phyloP scores from a whole-genome alignment of 1,140 invertebrate genomes.

The Heliconius himera region DNA sequence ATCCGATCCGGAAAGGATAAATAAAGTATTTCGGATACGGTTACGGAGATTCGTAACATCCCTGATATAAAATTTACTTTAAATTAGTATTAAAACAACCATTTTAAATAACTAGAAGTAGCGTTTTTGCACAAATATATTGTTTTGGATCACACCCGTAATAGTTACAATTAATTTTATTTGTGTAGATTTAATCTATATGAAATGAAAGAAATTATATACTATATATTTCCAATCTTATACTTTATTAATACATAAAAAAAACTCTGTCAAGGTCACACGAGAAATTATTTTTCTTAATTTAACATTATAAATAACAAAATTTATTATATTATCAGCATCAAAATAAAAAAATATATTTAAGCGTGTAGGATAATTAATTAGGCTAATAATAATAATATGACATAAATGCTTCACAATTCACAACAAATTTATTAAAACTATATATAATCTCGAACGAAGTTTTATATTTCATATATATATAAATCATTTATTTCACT shows the following conservation, averaged over 20 bases:
- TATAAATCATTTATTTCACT: background rate
- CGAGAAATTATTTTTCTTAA: too few species aligned
- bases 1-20: too few species aligned
- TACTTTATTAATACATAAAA: background rate
- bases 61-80: too few species aligned
- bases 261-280: too few species aligned
- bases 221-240: background rate
- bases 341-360: background rate
- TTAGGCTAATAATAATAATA: background rate
- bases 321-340: background rate
- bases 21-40: too few species aligned
- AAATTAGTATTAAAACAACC: background rate
- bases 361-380: background rate
- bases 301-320: background rate
- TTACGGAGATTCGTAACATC: too few species aligned
- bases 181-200: background rate
- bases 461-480: background rate
- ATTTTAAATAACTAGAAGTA: too few species aligned
- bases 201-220: background rate
- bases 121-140: slow-evolving; percentile 4
- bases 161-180: slow-evolving; percentile 10
- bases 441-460: background rate
- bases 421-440: slow-evolving; percentile 17
- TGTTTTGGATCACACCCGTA: slow-evolving; percentile 30
- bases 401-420: slow-evolving; percentile 25